Conservation (phyloP, 1,140 invertebrate genomes). For the Drusus annulatus region DNA sequence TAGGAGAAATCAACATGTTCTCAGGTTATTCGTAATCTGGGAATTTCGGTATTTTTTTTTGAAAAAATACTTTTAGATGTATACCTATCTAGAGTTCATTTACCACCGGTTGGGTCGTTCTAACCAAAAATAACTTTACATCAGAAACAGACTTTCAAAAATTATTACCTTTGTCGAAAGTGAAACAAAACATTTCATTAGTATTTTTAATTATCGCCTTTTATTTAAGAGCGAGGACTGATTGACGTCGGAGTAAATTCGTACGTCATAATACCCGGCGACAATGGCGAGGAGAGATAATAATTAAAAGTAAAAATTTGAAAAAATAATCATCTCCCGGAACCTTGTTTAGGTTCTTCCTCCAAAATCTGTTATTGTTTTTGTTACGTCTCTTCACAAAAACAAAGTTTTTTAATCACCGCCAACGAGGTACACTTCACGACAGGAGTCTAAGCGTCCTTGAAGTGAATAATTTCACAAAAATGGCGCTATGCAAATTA, state of each 20-base stretch:
- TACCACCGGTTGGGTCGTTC: too few species aligned
- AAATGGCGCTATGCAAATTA: too few species aligned
- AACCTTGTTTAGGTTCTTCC: slow-evolving; percentile 56
- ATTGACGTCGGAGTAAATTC: slow-evolving; percentile 20
- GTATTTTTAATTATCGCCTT: too few species aligned
- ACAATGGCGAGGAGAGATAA: not conserved
- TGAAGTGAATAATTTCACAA: not conserved
- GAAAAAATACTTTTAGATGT: too few species aligned
- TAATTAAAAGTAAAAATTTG: slow-evolving; percentile 28
- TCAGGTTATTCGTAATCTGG: too few species aligned
- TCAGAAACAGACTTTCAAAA: too few species aligned
- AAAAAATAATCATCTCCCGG: slow-evolving; percentile 45
- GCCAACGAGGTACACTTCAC: slow-evolving; percentile 41
- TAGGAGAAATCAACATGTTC: too few species aligned
- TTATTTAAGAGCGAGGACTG: slow-evolving; percentile 3
- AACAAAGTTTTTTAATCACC: slow-evolving; percentile 59
- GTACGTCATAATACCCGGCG: not conserved
- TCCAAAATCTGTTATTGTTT: slow-evolving; percentile 58
- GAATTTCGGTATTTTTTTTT: too few species aligned
- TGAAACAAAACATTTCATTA: too few species aligned
- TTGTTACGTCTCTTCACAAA: slow-evolving; percentile 57
- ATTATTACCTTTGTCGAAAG: too few species aligned
- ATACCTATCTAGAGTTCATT: too few species aligned
- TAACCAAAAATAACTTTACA: too few species aligned
- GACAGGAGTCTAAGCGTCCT: not conserved